phyloP scores from a whole-genome alignment of 1,140 invertebrate genomes.

The Bilobella aurantiaca region DNA sequence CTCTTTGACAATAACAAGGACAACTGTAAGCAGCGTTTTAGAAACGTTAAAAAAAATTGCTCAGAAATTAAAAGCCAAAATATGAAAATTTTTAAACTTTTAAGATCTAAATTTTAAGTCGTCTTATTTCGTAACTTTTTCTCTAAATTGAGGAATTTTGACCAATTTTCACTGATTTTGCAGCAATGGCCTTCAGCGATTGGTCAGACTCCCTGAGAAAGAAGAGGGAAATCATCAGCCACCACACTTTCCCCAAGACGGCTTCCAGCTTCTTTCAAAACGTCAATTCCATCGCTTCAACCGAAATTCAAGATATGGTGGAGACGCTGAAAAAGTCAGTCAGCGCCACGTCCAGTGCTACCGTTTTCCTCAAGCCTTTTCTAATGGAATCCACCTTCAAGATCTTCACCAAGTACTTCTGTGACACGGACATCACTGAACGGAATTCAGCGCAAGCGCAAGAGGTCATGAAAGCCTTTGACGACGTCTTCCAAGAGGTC shows the following conservation, averaged over 20 bases:
- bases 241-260: constrained; percentile 63
- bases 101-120: too few species aligned
- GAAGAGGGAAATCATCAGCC: constrained; percentile 61
- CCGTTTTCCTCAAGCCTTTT: constrained; percentile 48
- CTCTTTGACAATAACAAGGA: constrained; percentile 56
- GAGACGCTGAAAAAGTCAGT: constrained; percentile 28
- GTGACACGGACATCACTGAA: constrained; percentile 58
- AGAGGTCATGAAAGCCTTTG: constrained; percentile 59
- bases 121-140: neutral
- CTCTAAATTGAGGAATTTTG: neutral
- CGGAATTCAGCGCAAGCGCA: constrained; percentile 52
- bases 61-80: neutral
- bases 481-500: constrained; percentile 71
- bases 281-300: constrained; percentile 33
- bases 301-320: constrained; percentile 34
- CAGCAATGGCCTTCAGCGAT: constrained; percentile 74
- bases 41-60: neutral
- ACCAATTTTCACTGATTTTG: constrained; percentile 41
- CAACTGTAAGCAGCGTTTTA: constrained; percentile 54
- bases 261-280: constrained; percentile 55
- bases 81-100: neutral
- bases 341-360: neutral
- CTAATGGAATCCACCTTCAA: constrained; percentile 63
- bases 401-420: constrained; percentile 76
- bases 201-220: constrained; percentile 71